Evolutionary conservation across 1,140 invertebrate species (phyloP).

Genomic region (Phthorimaea operculella): DNA sequence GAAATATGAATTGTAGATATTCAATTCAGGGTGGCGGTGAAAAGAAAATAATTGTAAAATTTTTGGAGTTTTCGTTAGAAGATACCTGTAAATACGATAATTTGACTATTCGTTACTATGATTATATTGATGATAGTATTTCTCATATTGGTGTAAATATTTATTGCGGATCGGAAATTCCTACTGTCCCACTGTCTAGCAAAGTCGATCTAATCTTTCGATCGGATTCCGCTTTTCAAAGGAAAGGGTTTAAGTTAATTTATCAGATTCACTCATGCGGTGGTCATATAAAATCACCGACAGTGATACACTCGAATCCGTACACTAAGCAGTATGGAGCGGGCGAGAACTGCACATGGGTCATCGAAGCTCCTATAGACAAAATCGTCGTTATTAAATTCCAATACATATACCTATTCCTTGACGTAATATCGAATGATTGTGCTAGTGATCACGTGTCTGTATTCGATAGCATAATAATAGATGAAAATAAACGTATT

Average conservation of each 20-base stretch:
- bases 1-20: slow-evolving; percentile 76
- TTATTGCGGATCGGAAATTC: slow-evolving; percentile 42
- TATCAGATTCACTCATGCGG: slow-evolving; percentile 67
- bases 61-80: slow-evolving; percentile 50
- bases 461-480: slow-evolving; percentile 70
- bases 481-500: slow-evolving; percentile 57
- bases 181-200: slow-evolving; percentile 15
- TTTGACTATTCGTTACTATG: slow-evolving; percentile 29
- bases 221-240: slow-evolving; percentile 59
- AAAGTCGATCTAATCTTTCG: slow-evolving; percentile 29
- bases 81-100: slow-evolving; percentile 51
- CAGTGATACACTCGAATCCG: slow-evolving; percentile 41
- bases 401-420: slow-evolving; percentile 60
- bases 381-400: slow-evolving; percentile 77
- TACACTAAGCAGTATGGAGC: slow-evolving; percentile 38
- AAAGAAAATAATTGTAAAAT: slow-evolving; percentile 34
- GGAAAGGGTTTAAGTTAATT: slow-evolving; percentile 66
- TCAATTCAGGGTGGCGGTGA: slow-evolving; percentile 64
- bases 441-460: slow-evolving; percentile 74
- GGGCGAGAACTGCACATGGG: slow-evolving; percentile 80
- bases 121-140: no score
- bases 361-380: slow-evolving; percentile 75
- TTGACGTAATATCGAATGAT: no score
- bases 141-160: no score
- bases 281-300: slow-evolving; percentile 54